phyloP scores from a whole-genome alignment of 2,888 invertebrate species.

The Athetis lepigone region DNA sequence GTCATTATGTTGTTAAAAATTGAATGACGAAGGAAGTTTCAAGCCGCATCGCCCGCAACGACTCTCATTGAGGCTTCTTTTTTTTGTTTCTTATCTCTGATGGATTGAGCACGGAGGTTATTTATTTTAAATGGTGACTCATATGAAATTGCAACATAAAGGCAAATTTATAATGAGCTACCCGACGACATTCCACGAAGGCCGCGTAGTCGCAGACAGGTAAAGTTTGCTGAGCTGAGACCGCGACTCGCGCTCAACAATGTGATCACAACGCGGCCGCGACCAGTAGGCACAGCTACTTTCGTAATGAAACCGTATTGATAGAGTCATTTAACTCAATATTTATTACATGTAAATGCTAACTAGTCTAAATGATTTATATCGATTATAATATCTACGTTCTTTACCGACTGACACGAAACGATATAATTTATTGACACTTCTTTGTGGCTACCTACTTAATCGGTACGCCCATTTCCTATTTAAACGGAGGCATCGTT shows the following conservation, averaged over 20 bases:
- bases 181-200: slow-evolving; percentile 84
- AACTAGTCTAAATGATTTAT: slow-evolving; percentile 51
- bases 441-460: slow-evolving; percentile 65
- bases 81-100: slow-evolving; percentile 58
- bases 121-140: slow-evolving; percentile 78
- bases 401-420: slow-evolving; percentile 68
- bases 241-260: slow-evolving; percentile 64
- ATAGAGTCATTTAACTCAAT: slow-evolving; percentile 50
- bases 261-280: slow-evolving; percentile 50
- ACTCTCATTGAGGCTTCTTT: slow-evolving; percentile 43
- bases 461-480: slow-evolving; percentile 68
- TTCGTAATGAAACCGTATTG: slow-evolving; percentile 44
- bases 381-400: slow-evolving; percentile 55
- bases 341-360: slow-evolving; percentile 53
- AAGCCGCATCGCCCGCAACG: slow-evolving; percentile 40
- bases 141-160: slow-evolving; percentile 81
- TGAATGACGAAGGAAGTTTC: slow-evolving; percentile 63
- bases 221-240: slow-evolving; percentile 71
- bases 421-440: slow-evolving; percentile 68
- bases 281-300: slow-evolving; percentile 37
- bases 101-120: slow-evolving; percentile 63
- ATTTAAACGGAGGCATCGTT: slow-evolving; percentile 60
- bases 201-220: slow-evolving; percentile 73
- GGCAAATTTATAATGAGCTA: slow-evolving; percentile 84
- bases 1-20: slow-evolving; percentile 68